These are phyloP conservation scores for Petromus typicus DNA, from an alignment of 2,113 vertebrate genomes.

Conservation along the genomic window DNA sequence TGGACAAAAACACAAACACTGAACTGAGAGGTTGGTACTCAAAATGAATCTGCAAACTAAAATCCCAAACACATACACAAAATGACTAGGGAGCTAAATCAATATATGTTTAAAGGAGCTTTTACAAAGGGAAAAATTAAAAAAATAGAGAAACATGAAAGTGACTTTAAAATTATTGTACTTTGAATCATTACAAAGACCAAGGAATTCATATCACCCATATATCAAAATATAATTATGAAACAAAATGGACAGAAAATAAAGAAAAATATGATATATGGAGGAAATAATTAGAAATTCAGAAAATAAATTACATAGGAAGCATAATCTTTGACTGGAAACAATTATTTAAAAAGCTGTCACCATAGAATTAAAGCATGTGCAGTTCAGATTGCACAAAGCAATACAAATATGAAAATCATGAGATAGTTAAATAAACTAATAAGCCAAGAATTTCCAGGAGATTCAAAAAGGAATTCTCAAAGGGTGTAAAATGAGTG, in stretches of 20 bases:
- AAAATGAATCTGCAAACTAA: neutral
- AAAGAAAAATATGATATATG: neutral
- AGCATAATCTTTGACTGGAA: neutral
- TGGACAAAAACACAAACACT: neutral
- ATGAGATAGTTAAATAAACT: neutral
- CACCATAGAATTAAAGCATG: neutral
- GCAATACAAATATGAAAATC: neutral
- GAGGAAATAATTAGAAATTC: neutral
- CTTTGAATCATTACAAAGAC: neutral
- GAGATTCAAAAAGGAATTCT: neutral
- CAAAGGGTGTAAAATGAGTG: neutral
- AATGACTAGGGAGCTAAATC: neutral
- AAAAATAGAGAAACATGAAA: neutral
- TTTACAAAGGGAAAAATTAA: neutral
- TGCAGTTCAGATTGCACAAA: neutral
- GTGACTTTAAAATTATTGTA: neutral
- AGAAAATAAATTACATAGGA: neutral
- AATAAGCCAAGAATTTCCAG: neutral
- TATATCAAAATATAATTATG: neutral
- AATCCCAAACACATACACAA: neutral
- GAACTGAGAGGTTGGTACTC: neutral
- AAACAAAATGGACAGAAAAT: neutral
- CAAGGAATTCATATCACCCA: neutral
- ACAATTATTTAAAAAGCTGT: neutral
- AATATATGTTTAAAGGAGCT: neutral